These are phyloP conservation scores for Drosophila merina DNA, from an alignment of 2,888 invertebrate species.

Conservation along the genomic window DNA sequence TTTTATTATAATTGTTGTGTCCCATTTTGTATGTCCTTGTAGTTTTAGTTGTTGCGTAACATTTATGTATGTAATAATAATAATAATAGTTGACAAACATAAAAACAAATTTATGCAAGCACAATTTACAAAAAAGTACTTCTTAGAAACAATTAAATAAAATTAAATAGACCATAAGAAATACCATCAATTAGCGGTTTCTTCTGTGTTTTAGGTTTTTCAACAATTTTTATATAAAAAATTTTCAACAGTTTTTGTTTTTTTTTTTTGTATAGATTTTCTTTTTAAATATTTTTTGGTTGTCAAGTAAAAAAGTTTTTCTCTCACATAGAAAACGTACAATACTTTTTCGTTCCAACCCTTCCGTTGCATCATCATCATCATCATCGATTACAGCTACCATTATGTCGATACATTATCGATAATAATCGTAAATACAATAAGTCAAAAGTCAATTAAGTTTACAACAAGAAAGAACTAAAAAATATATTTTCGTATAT, in stretches of 20 bases:
- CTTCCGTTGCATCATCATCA: conserved; percentile 16
- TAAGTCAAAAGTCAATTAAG: conserved; percentile 40
- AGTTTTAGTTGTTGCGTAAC: conserved; percentile 49
- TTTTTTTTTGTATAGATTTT: conserved; percentile 13
- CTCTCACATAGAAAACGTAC: conserved; percentile 74
- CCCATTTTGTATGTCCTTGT: conserved; percentile 25
- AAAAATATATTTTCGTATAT: conserved; percentile 41
- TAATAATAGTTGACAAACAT: conserved; percentile 56
- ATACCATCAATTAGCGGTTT: conserved; percentile 76
- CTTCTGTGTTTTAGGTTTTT: conserved; percentile 38
- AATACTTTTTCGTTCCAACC: conserved; percentile 63
- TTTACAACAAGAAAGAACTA: conserved; percentile 44
- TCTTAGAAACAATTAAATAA: conserved; percentile 63
- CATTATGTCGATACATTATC: conserved; percentile 34
- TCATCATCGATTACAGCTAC: conserved; percentile 37
- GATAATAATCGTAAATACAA: conserved; percentile 22
- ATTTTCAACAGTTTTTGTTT: conserved; percentile 67
- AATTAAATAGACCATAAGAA: conserved; percentile 74
- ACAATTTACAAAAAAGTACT: conserved; percentile 70
- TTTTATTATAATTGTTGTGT: conserved; percentile 39
- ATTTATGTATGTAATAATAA: conserved; percentile 72
- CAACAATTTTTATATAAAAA: conserved; percentile 74
- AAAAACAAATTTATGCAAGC: conserved; percentile 56
- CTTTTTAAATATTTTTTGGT: conserved; percentile 57
- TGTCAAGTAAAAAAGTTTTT: conserved; percentile 74